A percentile compares a stretch with the other conserved stretches of the same genome.
These are phyloP conservation scores for Chionomys nivalis DNA, from an alignment of 2,113 vertebrate genomes.

Conservation along the genomic window DNA sequence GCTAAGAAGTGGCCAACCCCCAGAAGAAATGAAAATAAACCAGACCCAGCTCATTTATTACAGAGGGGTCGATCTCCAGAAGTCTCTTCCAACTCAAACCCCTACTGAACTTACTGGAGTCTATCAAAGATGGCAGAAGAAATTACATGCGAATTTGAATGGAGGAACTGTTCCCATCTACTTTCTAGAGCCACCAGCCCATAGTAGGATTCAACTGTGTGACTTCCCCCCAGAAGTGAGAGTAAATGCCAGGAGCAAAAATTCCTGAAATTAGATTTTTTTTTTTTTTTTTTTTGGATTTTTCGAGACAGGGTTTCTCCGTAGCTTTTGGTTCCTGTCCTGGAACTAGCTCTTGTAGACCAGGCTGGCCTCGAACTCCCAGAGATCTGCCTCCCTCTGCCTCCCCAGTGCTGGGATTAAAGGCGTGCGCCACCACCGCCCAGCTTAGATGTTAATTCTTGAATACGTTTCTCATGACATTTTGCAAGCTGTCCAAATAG, in stretches of 20 bases:
- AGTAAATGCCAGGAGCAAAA: conserved; percentile 53
- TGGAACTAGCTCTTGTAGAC: no score
- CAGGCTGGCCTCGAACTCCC: no score
- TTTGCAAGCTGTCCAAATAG: conserved; percentile 44
- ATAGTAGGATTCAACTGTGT: not conserved
- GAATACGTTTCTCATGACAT: conserved; percentile 41
- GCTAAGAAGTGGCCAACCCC: conserved; percentile 17
- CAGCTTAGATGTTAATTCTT: not conserved
- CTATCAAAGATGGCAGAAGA: conserved; percentile 1
- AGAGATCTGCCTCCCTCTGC: no score
- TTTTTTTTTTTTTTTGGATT: no score
- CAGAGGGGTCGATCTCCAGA: conserved; percentile 4
- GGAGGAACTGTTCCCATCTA: conserved; percentile 19
- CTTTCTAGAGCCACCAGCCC: conserved; percentile 5
- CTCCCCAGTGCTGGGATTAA: no score
- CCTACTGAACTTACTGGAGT: not conserved
- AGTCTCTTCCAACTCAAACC: conserved; percentile 19
- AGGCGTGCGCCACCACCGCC: no score
- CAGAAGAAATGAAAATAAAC: conserved; percentile 58
- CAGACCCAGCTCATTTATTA: conserved; percentile 28
- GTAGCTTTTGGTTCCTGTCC: no score
- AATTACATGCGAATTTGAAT: not conserved
- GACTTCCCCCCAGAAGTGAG: not conserved
- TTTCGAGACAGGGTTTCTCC: no score
- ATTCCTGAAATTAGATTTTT: not conserved